Percentiles rank a stretch among this genome's conserved stretches.
These are phyloP conservation scores for Heterohyrax brucei DNA, from an alignment of 2,797 vertebrate species.

Conservation along the genomic window DNA sequence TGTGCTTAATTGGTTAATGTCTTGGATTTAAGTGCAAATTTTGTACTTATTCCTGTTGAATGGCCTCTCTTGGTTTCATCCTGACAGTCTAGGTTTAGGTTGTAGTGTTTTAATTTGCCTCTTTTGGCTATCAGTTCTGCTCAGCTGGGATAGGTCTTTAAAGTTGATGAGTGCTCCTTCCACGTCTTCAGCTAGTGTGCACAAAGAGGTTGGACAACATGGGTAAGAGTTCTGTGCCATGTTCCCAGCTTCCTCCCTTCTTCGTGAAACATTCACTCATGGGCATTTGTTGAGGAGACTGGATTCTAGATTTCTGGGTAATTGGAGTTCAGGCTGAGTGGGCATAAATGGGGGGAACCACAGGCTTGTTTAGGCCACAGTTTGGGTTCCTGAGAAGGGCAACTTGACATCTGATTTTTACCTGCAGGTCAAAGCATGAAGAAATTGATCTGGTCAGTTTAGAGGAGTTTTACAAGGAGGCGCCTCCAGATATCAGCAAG, in stretches of 20 bases:
- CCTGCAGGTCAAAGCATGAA: constrained; percentile 97
- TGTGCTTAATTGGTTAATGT: background rate
- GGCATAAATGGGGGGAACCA: background rate
- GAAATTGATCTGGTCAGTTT: constrained; percentile 97
- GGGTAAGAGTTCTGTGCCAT: background rate
- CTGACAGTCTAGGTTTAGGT: background rate
- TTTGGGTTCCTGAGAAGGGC: background rate
- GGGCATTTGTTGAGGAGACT: background rate
- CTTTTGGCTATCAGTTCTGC: background rate
- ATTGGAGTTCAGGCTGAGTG: background rate
- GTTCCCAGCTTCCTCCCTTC: background rate
- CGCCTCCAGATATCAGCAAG: constrained; percentile 96
- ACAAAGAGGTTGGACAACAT: background rate
- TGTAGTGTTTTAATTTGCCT: constrained; percentile 40
- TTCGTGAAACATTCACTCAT: constrained; percentile 29
- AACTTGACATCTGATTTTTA: background rate
- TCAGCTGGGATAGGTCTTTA: background rate
- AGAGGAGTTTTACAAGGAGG: constrained; percentile 96
- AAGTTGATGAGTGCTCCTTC: constrained; percentile 4
- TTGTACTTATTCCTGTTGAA: constrained; percentile 20
- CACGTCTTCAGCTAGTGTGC: constrained; percentile 23
- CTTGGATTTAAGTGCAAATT: constrained; percentile 53
- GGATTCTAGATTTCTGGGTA: background rate
- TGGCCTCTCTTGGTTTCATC: constrained; percentile 43
- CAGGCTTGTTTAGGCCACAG: background rate